Conservation (phyloP, 2,797 vertebrate species). For the Danio aesculapii region DNA sequence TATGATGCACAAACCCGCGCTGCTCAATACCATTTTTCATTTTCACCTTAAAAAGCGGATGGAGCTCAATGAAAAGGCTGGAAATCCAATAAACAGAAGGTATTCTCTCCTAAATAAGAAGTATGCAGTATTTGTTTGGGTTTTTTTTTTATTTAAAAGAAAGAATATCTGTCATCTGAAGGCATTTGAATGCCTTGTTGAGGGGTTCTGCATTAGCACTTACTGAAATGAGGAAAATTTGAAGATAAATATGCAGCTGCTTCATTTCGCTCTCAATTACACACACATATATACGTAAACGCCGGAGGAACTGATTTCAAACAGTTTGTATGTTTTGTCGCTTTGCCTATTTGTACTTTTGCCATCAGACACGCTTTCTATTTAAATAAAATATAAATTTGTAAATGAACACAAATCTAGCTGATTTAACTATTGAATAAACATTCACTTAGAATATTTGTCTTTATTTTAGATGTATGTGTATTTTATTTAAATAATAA, state of each 20-base stretch:
- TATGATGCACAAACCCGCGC: slow-evolving; percentile 96
- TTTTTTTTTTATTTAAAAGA: slow-evolving; percentile 63
- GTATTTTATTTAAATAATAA: too few species aligned
- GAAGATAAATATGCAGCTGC: slow-evolving; percentile 77
- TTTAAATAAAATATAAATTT: background rate
- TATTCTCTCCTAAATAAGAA: slow-evolving; percentile 94
- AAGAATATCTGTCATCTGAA: slow-evolving; percentile 93
- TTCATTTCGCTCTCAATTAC: slow-evolving; percentile 56
- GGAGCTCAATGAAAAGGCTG: slow-evolving; percentile 97
- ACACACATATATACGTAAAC: background rate
- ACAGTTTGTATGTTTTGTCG: background rate
- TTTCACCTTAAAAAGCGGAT: slow-evolving; percentile 97
- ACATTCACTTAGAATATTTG: too few species aligned
- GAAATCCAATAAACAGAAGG: slow-evolving; percentile 98
- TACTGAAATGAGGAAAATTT: slow-evolving; percentile 77
- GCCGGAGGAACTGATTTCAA: background rate
- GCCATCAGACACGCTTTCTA: background rate
- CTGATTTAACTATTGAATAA: too few species aligned
- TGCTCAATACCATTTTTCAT: slow-evolving; percentile 96
- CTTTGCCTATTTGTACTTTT: slow-evolving; percentile 29
- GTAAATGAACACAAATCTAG: background rate
- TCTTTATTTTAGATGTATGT: too few species aligned
- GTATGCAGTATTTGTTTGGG: slow-evolving; percentile 62
- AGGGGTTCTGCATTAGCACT: slow-evolving; percentile 74
- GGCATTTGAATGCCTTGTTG: slow-evolving; percentile 84